Percentiles rank a stretch among this genome's conserved stretches.
These are phyloP conservation scores for Papio anubis DNA, from an alignment of 2,113 vertebrate species.

Conservation along the genomic window DNA sequence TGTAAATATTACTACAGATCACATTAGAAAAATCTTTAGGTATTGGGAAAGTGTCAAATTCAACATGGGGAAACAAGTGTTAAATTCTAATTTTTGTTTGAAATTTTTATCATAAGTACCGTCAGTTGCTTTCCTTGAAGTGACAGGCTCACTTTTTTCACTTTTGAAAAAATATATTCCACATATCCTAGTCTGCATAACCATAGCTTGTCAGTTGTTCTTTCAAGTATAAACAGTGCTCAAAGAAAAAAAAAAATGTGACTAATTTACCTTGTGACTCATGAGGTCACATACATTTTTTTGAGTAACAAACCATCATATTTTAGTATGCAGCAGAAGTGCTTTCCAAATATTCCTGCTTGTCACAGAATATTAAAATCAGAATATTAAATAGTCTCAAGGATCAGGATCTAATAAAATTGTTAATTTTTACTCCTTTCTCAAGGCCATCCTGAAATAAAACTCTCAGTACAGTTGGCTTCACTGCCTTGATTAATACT, in stretches of 20 bases:
- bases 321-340: not conserved
- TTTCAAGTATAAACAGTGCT: not conserved
- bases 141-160: not conserved
- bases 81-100: constrained; percentile 1
- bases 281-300: not conserved
- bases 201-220: not conserved
- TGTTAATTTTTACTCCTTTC: not conserved
- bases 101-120: not conserved
- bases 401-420: not conserved
- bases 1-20: not conserved
- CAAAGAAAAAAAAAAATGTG: not conserved
- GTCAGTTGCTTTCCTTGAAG: not conserved
- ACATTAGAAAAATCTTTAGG: not conserved
- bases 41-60: not conserved
- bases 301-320: not conserved
- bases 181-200: not conserved
- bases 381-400: not conserved
- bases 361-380: not conserved
- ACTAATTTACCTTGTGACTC: not conserved
- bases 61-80: not conserved
- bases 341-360: not conserved
- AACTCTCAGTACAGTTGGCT: not conserved
- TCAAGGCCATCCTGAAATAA: not conserved
- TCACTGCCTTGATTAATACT: not conserved
- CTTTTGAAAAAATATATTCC: not conserved